phyloP scores from a whole-genome alignment of 1,140 invertebrate species.

The Eulimnadia texana region DNA sequence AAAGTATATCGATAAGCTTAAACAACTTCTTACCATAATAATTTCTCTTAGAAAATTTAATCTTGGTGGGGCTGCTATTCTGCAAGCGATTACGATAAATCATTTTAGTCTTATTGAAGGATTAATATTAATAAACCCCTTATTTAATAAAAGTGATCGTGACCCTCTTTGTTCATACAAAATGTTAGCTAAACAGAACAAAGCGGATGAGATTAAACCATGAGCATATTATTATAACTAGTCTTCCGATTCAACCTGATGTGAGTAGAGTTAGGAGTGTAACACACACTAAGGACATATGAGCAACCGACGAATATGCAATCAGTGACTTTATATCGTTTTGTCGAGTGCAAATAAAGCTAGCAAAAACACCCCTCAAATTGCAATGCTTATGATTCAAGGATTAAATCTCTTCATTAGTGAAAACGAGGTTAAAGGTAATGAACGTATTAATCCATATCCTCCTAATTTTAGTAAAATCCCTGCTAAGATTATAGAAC shows the following conservation, averaged over 20 bases:
- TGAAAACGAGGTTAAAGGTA: no score
- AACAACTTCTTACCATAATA: slow-evolving; percentile 40
- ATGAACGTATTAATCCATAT: slow-evolving; percentile 41
- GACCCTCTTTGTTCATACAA: slow-evolving; percentile 37
- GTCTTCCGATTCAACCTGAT: slow-evolving; percentile 33
- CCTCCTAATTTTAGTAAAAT: slow-evolving; percentile 50
- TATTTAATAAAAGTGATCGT: slow-evolving; percentile 31
- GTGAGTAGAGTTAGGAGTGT: slow-evolving; percentile 32
- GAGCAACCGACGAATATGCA: slow-evolving; percentile 45
- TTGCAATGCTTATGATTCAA: slow-evolving; percentile 35
- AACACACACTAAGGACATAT: slow-evolving; percentile 38
- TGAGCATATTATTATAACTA: slow-evolving; percentile 46
- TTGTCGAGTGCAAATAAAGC: slow-evolving; percentile 43
- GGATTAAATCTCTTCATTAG: no score
- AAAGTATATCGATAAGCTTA: slow-evolving; percentile 25
- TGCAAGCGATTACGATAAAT: slow-evolving; percentile 40
- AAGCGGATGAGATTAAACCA: slow-evolving; percentile 42
- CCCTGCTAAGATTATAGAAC: slow-evolving; percentile 53
- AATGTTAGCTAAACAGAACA: slow-evolving; percentile 51
- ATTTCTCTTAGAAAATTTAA: slow-evolving; percentile 36
- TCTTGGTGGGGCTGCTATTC: slow-evolving; percentile 27
- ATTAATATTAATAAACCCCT: slow-evolving; percentile 25
- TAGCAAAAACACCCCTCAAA: slow-evolving; percentile 38
- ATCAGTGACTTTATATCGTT: slow-evolving; percentile 42
- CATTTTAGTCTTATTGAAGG: slow-evolving; percentile 35